These are phyloP conservation scores for Sceloporus undulatus DNA, from an alignment of 2,113 vertebrate species.

Conservation along the genomic window DNA sequence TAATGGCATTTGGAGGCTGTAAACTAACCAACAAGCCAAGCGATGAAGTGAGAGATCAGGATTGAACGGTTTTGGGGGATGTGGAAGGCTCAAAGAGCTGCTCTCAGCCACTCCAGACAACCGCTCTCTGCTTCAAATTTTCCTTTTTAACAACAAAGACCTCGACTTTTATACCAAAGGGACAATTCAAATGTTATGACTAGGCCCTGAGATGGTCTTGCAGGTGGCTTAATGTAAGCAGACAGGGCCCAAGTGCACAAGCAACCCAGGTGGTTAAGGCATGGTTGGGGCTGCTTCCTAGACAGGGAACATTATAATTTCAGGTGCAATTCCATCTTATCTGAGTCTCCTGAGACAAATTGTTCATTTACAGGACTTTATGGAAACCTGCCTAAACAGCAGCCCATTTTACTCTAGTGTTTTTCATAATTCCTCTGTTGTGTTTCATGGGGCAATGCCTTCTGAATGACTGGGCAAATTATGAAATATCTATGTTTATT, in stretches of 20 bases:
- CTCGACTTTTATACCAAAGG: not conserved
- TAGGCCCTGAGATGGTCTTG: not conserved
- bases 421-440: not conserved
- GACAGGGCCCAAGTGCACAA: not conserved
- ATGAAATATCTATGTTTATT: not conserved
- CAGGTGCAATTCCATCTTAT: not conserved
- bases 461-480: not conserved
- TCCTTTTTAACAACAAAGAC: not conserved
- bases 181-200: not conserved
- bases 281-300: not conserved
- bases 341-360: not conserved
- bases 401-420: not conserved
- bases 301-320: not conserved
- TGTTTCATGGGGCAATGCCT: not conserved
- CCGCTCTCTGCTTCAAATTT: constrained; percentile 20
- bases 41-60: constrained; percentile 68
- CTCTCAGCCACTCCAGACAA: constrained; percentile 38
- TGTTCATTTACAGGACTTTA: not conserved
- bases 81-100: constrained; percentile 42
- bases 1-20: constrained; percentile 67
- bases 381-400: not conserved
- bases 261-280: not conserved
- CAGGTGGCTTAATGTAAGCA: too few species aligned
- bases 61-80: constrained; percentile 58
- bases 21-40: constrained; percentile 67